Evolutionary conservation across 2,113 vertebrate species (phyloP), one percentile per base, ranked within the genome.

Genomic region (Xiphorhynchus elegans): DNA sequence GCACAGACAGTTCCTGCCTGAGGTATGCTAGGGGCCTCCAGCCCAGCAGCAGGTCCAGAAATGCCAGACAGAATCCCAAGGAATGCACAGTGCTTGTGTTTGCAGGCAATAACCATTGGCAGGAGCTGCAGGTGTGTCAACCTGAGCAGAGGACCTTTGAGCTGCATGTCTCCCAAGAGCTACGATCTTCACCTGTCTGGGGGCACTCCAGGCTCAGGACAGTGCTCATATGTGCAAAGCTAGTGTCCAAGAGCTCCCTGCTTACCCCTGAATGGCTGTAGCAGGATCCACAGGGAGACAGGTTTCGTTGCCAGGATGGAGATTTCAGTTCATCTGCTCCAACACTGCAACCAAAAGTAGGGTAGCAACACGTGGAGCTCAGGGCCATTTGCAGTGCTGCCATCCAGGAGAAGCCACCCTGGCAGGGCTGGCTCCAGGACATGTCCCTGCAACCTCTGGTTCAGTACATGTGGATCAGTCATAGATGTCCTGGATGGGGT

Each of bases 381-480:
- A 8, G 24, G 64, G 26, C 33, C 25, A 28, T 24, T n/a, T 31
- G 40, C 59, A 90, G 55, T n/a, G 62, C 31, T 67, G 62, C 53
- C 42, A 17, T 13, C 60, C 35, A 44, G 40, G 68, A 88, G 56
- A 40, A 79, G 37, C 35, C 55, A 26, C 9, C 25, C 68, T 11
- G 46, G 25, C 33, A 75, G 56, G 17, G 50, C 35, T 2, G 0
- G 23, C 31, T 53, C 42, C 0, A 2, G 53, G 31, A 52, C 31
- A 17, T 1, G 26, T 63, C 70, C 56, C 39, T 72, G 29, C 37
- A 84, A 73, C 55, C 37, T 26, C 58, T 84, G 49, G 17, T 17
- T 66, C 58, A 31, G 37, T 4, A 11, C 2, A 15, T 0, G 3
- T 72, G 50, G 49, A n/a, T 44, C 1, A 1, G 6, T 39, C 56